phyloP scores from a whole-genome alignment of 1,140 invertebrate species.

The Drosophila azteca region DNA sequence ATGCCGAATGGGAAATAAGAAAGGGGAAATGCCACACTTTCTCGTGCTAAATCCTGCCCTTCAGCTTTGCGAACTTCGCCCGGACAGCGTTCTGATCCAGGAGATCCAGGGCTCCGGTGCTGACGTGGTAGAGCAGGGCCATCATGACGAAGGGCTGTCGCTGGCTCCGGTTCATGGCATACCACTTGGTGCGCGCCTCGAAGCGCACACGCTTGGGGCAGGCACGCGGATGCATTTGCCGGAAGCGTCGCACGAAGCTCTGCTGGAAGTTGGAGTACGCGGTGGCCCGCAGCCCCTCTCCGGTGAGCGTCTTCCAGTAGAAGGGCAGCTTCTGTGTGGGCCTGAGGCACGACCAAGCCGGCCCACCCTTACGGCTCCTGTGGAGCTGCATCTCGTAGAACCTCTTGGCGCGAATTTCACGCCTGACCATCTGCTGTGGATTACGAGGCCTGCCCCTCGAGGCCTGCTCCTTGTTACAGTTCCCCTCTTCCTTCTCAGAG shows the following conservation, averaged over 20 bases:
- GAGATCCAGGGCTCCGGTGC: constrained; percentile 46
- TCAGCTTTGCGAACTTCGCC: constrained; percentile 38
- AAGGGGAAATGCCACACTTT: background rate
- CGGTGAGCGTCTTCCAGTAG: constrained; percentile 50
- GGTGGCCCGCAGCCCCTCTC: constrained; percentile 23
- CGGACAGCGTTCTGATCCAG: constrained; percentile 51
- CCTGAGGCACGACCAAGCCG: constrained; percentile 22
- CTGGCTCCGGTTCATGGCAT: constrained; percentile 7
- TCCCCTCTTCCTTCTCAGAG: background rate
- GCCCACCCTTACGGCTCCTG: no score
- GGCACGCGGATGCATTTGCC: background rate
- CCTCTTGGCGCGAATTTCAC: background rate
- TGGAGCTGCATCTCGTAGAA: constrained; percentile 5
- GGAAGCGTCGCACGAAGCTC: constrained; percentile 10
- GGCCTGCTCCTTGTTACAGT: background rate
- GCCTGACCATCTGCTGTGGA: background rate
- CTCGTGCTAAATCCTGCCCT: constrained; percentile 17
- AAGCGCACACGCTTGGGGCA: background rate
- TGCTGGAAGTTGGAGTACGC: constrained; percentile 57
- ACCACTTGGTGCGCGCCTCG: constrained; percentile 16
- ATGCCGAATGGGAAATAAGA: constrained; percentile 37
- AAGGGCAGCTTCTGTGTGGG: constrained; percentile 41
- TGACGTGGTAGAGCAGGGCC: constrained; percentile 57
- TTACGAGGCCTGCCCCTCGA: background rate
- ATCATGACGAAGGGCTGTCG: constrained; percentile 61